A percentile compares a stretch with the other conserved stretches of the same genome.
These are phyloP conservation scores for Eretmocerus hayati DNA, from an alignment of 2,888 invertebrate genomes.

Conservation along the genomic window DNA sequence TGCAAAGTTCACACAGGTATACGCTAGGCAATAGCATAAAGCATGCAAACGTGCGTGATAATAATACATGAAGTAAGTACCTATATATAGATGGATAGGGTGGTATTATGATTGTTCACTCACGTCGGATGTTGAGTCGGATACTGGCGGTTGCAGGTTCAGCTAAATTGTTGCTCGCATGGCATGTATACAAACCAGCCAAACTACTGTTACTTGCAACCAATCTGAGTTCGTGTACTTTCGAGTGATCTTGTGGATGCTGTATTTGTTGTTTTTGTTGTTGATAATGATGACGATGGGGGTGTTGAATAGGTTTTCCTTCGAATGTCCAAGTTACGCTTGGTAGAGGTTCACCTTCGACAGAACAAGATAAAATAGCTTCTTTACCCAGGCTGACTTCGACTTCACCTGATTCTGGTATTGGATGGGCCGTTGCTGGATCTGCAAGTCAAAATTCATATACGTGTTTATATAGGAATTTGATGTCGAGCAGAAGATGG, in stretches of 20 bases:
- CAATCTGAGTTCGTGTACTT: conserved; percentile 55
- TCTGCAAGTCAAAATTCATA: too few relatives aligned
- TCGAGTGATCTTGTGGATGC: conserved; percentile 34
- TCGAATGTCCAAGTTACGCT: conserved; percentile 60
- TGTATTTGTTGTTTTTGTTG: too few relatives aligned
- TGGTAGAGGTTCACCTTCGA: conserved; percentile 66
- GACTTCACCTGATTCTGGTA: conserved; percentile 63
- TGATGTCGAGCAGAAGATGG: too few relatives aligned
- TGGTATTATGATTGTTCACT: too few relatives aligned
- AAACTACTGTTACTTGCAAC: conserved; percentile 59
- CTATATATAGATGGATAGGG: too few relatives aligned
- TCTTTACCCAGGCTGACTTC: conserved; percentile 69
- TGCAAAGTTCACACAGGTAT: too few relatives aligned
- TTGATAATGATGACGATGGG: too few relatives aligned
- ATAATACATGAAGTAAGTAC: too few relatives aligned
- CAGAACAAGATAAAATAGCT: conserved; percentile 67
- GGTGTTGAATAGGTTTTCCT: conserved; percentile 47
- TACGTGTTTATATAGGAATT: too few relatives aligned
- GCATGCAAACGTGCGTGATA: too few relatives aligned
- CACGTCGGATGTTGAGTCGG: conserved; percentile 66
- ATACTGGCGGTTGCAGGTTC: conserved; percentile 62
- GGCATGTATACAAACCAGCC: conserved; percentile 68
- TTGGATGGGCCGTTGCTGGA: conserved; percentile 61
- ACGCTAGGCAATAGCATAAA: too few relatives aligned
- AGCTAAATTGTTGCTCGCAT: conserved; percentile 69